Evolutionary conservation across 2,888 invertebrate species (phyloP).

Genomic region (Melinaea menophilus): DNA sequence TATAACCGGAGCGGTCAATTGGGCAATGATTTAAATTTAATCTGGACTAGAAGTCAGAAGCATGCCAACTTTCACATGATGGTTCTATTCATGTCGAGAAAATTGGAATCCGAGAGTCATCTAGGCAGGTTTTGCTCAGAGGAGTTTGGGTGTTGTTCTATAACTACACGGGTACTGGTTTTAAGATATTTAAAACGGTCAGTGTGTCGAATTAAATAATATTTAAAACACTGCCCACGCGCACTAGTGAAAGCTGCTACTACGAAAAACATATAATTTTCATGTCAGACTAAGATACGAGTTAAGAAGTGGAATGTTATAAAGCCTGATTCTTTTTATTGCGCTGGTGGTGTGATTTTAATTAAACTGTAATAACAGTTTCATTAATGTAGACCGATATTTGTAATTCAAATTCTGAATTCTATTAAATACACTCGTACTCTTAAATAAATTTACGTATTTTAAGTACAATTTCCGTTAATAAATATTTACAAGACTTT

Average conservation of each 20-base stretch:
- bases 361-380: constrained; percentile 3
- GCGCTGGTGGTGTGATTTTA: constrained; percentile 5
- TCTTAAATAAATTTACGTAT: too few species aligned
- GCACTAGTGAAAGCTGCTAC: constrained; percentile 56
- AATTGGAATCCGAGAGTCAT: constrained; percentile 42
- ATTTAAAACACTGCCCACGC: constrained; percentile 55
- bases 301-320: constrained; percentile 33
- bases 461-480: too few species aligned
- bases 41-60: constrained; percentile 49
- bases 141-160: constrained; percentile 41
- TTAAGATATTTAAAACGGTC: constrained; percentile 46
- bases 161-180: constrained; percentile 45
- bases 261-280: constrained; percentile 46
- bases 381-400: neutral
- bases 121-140: constrained; percentile 39
- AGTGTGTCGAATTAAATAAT: constrained; percentile 65
- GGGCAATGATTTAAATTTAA: constrained; percentile 51
- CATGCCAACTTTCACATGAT: constrained; percentile 62
- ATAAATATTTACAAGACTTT: too few species aligned
- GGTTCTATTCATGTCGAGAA: constrained; percentile 45
- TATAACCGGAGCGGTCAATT: constrained; percentile 47
- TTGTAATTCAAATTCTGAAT: too few species aligned
- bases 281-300: constrained; percentile 44
- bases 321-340: constrained; percentile 17
- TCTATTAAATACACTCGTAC: too few species aligned